Conservation (phyloP, 1,140 invertebrate species). For the Caerostris extrusa region DNA sequence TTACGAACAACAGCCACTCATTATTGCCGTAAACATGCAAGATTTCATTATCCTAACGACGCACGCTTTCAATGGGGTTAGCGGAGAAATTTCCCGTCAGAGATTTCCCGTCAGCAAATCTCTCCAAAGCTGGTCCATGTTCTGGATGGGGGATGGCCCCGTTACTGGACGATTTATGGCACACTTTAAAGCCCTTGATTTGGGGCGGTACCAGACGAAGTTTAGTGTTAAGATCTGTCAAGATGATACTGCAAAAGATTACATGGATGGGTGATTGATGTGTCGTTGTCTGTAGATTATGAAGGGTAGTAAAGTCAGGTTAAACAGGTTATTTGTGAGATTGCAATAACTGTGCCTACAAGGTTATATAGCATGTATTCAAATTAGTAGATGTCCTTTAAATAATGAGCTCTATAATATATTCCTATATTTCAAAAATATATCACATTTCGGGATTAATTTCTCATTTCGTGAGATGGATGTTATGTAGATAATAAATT, state of each 20-base stretch:
- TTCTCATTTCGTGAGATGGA: background rate
- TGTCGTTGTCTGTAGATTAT: background rate
- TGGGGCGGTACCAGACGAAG: background rate
- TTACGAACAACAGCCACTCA: background rate
- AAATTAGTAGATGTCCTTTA: background rate
- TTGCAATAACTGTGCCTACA: background rate
- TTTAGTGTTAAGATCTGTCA: background rate
- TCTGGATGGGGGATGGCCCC: background rate
- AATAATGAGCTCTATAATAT: background rate
- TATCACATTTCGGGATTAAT: background rate
- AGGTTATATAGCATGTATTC: background rate
- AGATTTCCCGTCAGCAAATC: background rate
- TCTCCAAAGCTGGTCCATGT: background rate
- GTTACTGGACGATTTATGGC: background rate
- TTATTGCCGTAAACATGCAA: background rate
- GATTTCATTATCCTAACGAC: background rate
- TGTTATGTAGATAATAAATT: background rate
- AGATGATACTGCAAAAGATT: background rate
- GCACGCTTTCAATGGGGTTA: background rate
- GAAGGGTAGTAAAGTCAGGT: background rate
- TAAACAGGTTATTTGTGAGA: background rate
- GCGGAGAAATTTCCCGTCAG: too few relatives aligned
- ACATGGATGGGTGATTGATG: background rate
- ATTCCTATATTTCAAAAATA: background rate
- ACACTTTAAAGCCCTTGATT: background rate